Base-by-base conservation (phyloP, 92 coral and sea anemone species). In the Epizoanthus ramosus region DNA sequence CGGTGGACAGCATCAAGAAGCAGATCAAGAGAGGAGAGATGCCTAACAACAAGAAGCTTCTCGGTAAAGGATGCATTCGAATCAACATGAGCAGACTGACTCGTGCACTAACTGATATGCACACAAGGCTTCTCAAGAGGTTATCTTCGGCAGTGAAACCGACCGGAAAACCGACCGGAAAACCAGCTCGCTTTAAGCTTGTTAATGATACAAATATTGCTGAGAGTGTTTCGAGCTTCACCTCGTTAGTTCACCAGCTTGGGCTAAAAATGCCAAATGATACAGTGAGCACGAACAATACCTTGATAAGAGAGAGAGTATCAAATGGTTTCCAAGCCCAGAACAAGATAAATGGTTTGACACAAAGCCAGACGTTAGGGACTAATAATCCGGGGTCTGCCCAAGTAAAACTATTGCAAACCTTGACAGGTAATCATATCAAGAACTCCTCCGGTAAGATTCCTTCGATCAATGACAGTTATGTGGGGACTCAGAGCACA, bases 221-320 rank as follows among this genome's bases (percentile, higher is more conserved):
- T 10, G 35, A 61, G 47, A 50, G 59, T 22, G 59, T 77, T 1
- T 22, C 31, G 35, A 21, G 23, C 9, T 77, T 77, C 25, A 77
- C 54, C 25, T 77, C 71, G 21, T 59, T 77, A 22, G 70, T 77
- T 77, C 58, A 45, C 21, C 71, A 39, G 14, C 68, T 77, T 22
- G 82, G 82, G 5, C 43, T 77, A 41, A 77, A 77, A 39, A 60
- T 77, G 0, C 82, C 82, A 39, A 77, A 60, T 41, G 82, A 77
- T 43, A 41, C 41, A 60, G 82, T 60, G 25, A 77, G 68, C 53
- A 61, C 66, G 15, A 77, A 77, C 82, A 77, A 39, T 18, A 60
- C 71, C 25, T 77, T 77, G 82, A 57, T 77, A 6, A 33, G 21
- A 21, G 25, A 77, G 19, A 22, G 31, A 54, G 25, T 18, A 37